phyloP scores from a whole-genome alignment of 2,113 vertebrate genomes.

The Indicator maculatus region DNA sequence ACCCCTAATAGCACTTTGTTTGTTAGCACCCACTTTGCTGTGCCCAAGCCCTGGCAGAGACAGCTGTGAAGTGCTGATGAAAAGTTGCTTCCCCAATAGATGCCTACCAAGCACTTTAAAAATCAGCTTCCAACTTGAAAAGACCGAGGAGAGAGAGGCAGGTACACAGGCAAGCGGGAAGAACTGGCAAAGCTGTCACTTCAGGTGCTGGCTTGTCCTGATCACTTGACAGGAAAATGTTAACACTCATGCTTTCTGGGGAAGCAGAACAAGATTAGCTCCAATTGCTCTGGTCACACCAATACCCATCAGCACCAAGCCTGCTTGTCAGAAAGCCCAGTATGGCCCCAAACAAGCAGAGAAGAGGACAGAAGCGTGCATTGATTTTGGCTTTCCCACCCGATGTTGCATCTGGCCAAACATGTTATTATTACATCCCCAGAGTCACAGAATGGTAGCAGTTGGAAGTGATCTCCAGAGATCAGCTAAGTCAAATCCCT shows the following conservation, averaged over 20 bases:
- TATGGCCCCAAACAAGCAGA: background rate
- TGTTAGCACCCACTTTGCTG: background rate
- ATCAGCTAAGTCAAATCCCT: too few species aligned
- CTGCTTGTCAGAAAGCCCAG: background rate
- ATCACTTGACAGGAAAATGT: background rate
- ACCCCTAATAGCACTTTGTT: background rate
- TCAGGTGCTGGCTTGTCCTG: background rate
- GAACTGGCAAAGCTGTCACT: background rate
- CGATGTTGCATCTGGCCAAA: background rate
- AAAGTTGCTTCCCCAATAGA: background rate
- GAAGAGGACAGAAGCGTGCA: background rate
- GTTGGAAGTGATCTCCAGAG: too few species aligned
- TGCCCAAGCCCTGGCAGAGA: background rate
- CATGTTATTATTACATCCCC: accelerated
- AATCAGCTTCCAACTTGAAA: background rate
- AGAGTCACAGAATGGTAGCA: background rate
- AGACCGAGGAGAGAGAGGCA: background rate
- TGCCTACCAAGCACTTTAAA: background rate
- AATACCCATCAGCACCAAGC: background rate
- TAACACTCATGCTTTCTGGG: background rate
- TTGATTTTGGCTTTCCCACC: background rate
- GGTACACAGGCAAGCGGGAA: background rate
- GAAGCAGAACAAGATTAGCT: accelerated
- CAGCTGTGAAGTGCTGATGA: background rate
- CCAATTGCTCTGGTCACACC: background rate